Percentiles rank a stretch among this genome's conserved stretches.
Evolutionary conservation across 2,113 vertebrate species (phyloP).

Genomic region (Mobula birostris): DNA sequence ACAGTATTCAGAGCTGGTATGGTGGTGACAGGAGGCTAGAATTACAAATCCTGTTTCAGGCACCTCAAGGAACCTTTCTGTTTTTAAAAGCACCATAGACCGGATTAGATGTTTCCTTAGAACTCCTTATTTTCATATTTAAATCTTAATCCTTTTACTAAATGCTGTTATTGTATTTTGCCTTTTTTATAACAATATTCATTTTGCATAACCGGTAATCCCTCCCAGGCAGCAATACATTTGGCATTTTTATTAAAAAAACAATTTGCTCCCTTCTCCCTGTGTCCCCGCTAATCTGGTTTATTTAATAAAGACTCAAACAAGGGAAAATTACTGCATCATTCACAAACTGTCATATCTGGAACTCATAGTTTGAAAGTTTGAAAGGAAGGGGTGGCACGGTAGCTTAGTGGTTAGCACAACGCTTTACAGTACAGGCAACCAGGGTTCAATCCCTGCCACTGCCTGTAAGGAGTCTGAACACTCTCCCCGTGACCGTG

Average conservation of each 20-base stretch:
- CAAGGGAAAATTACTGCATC: background rate
- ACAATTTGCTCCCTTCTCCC: background rate
- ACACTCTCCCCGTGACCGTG: no score
- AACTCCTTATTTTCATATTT: conserved; percentile 33
- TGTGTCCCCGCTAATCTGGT: background rate
- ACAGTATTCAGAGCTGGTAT: background rate
- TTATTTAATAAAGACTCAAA: conserved; percentile 10
- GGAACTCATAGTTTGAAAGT: conserved; percentile 1
- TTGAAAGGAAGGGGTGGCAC: no score
- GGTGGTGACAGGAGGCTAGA: background rate
- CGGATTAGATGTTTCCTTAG: background rate
- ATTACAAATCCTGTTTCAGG: background rate
- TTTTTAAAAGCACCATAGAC: background rate
- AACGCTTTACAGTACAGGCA: no score
- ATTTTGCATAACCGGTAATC: conserved; percentile 33
- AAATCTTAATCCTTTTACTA: conserved; percentile 23
- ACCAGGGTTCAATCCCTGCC: no score
- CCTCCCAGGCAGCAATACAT: background rate
- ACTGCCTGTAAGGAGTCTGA: no score
- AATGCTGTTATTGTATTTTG: conserved; percentile 29
- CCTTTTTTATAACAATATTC: background rate
- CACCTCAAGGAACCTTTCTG: background rate
- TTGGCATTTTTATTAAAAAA: conserved; percentile 18
- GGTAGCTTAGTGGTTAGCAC: no score
- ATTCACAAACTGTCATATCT: conserved; percentile 16